Conservation (phyloP, 2,888 invertebrate genomes). For the Orchesella flavescens region DNA sequence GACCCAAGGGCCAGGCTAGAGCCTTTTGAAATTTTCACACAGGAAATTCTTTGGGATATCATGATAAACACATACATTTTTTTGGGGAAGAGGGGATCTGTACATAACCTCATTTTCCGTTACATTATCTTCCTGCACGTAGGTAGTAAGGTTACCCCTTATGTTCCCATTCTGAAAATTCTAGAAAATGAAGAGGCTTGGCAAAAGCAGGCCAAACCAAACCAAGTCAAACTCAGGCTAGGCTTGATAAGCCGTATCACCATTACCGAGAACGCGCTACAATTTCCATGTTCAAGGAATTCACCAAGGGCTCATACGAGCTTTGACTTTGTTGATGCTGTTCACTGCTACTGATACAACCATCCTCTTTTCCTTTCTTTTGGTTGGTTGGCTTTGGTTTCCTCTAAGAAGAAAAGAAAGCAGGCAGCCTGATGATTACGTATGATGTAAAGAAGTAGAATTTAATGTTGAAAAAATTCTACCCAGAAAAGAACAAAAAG, state of each 20-base stretch:
- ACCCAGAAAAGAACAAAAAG: not conserved
- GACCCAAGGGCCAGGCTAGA: not conserved
- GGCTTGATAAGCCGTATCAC: slow-evolving; percentile 51
- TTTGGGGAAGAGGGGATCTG: slow-evolving; percentile 18
- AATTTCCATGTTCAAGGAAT: slow-evolving; percentile 57
- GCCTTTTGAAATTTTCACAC: slow-evolving; percentile 45
- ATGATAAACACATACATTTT: no score
- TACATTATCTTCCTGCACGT: not conserved
- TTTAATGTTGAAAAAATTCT: not conserved
- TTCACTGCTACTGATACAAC: slow-evolving; percentile 33
- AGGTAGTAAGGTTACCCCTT: slow-evolving; percentile 13
- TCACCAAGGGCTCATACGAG: slow-evolving; percentile 50
- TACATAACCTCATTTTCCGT: slow-evolving; percentile 37
- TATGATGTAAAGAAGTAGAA: not conserved
- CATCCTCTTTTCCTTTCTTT: not conserved
- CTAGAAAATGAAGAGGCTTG: slow-evolving; percentile 17
- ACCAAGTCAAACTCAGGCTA: not conserved
- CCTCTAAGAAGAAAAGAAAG: slow-evolving; percentile 40
- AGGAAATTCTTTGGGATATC: slow-evolving; percentile 30
- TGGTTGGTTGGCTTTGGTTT: slow-evolving; percentile 27
- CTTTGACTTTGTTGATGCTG: slow-evolving; percentile 14
- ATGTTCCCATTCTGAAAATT: slow-evolving; percentile 18
- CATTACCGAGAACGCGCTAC: slow-evolving; percentile 28
- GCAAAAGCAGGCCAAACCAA: no score
- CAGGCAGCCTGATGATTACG: not conserved